Conservation (phyloP, 2,113 vertebrate species). For the Anhinga anhinga region DNA sequence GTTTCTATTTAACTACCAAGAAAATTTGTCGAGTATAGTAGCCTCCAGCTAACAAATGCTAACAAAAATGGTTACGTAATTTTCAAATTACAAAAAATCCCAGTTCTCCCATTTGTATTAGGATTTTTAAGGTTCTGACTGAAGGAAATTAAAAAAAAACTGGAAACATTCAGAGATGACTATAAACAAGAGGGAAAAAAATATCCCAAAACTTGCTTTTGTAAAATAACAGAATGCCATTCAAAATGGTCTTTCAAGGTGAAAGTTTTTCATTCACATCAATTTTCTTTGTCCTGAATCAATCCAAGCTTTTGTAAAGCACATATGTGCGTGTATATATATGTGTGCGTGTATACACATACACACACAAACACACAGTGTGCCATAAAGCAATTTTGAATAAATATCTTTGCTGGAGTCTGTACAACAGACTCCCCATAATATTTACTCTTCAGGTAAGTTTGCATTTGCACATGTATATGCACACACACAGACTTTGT, state of each 20-base stretch:
- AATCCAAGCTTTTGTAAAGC: conserved; percentile 62
- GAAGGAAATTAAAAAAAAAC: conserved; percentile 43
- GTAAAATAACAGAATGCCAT: conserved; percentile 62
- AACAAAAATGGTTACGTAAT: neutral
- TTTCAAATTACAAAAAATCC: conserved; percentile 5
- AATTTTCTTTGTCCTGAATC: conserved; percentile 62
- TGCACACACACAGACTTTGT: conserved; percentile 67
- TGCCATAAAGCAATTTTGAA: conserved; percentile 64
- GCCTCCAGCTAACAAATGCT: neutral
- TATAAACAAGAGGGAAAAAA: conserved; percentile 3
- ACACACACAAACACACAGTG: neutral
- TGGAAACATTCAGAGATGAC: conserved; percentile 46
- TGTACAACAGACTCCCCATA: conserved; percentile 49
- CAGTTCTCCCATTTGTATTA: neutral
- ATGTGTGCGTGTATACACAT: neutral
- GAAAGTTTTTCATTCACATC: conserved; percentile 51
- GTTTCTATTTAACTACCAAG: conserved; percentile 14
- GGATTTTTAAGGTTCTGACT: conserved; percentile 34
- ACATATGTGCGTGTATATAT: neutral
- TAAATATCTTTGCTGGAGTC: conserved; percentile 56
- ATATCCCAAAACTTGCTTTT: conserved; percentile 22
- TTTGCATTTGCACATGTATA: conserved; percentile 47
- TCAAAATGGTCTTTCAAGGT: conserved; percentile 57
- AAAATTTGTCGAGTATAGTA: conserved; percentile 26
- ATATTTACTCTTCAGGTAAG: conserved; percentile 60